Base-by-base conservation (phyloP, 2,113 vertebrate genomes). In the Ameiurus melas region DNA sequence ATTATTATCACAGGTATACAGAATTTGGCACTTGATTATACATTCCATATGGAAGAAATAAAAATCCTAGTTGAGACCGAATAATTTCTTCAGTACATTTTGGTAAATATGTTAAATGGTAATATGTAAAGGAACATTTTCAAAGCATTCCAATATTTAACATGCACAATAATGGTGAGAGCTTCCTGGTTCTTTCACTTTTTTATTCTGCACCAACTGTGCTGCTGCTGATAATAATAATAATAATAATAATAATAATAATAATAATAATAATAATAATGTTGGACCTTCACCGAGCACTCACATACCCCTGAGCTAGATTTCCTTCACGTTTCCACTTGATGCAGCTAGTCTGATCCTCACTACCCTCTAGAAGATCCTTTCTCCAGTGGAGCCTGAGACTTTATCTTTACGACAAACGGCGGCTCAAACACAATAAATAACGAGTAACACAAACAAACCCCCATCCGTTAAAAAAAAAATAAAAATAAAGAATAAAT, bases 131-230 rank as follows among this genome's bases (percentile, higher is more conserved):
- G 16, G 17, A 12, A 62, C 14, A 60, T 75, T 36, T 57, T 51
- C 5, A 30, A 77, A n/a, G 8, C 47, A 8, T 39, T 33, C 33
- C 33, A 43, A 43, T 43, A 43, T 43, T 43, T 43, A 43, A 43
- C 39, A 5, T 43, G 3, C 25, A 39, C 30, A 30, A 85, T 93
- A 90, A 47, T 95, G 95, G 92, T 93, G 93, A 89, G 71, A 91
- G 93, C 92, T 92, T 94, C 55, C 39, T 90, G 89, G 88, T 92
- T 71, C 92, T 93, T 92, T 93, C 2, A 19, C 8, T 58, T 58
- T 90, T 95, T 94, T 95, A 93, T 94, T 94, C 92, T 87, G 86
- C 92, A 94, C 88, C 94, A 94, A 93, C 95, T 92, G 90, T 92
- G 91, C 92, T 92, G 93, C 90, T 94, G 94, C 1, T 36, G 3